Evolutionary conservation across 2,113 vertebrate species (phyloP).

Genomic region (Gymnorhina tibicen): DNA sequence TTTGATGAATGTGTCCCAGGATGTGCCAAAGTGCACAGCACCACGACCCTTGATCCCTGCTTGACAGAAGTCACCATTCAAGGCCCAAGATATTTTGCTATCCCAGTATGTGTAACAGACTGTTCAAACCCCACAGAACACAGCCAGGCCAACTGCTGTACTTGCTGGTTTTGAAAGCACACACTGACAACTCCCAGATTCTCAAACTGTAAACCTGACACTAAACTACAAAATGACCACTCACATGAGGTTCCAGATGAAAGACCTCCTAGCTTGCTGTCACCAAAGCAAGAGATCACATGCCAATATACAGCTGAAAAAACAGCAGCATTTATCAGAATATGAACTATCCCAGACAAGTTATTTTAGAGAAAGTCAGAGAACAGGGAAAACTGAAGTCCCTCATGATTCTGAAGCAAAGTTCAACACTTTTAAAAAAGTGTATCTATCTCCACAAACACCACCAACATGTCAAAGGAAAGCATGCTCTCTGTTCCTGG

Average conservation of each 20-base stretch:
- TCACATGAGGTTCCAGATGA: neutral
- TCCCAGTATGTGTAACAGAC: neutral
- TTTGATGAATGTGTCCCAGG: neutral
- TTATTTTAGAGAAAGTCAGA: neutral
- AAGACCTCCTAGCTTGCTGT: neutral
- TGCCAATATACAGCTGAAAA: neutral
- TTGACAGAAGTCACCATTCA: neutral
- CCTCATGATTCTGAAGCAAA: neutral
- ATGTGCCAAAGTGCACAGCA: neutral
- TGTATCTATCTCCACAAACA: neutral
- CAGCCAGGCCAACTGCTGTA: neutral
- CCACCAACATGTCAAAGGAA: accelerated
- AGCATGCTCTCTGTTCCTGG: accelerated
- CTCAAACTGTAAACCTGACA: neutral
- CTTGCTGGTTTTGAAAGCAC: neutral
- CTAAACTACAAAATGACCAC: neutral
- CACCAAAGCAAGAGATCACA: neutral
- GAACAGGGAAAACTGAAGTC: neutral
- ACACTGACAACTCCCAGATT: neutral
- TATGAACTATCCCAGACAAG: neutral
- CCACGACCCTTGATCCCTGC: neutral
- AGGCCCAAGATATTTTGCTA: neutral
- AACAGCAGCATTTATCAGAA: neutral
- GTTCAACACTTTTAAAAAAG: neutral
- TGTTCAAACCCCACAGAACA: neutral